Evolutionary conservation across 2,113 vertebrate species (phyloP).

Genomic region (Chunga burmeisteri): DNA sequence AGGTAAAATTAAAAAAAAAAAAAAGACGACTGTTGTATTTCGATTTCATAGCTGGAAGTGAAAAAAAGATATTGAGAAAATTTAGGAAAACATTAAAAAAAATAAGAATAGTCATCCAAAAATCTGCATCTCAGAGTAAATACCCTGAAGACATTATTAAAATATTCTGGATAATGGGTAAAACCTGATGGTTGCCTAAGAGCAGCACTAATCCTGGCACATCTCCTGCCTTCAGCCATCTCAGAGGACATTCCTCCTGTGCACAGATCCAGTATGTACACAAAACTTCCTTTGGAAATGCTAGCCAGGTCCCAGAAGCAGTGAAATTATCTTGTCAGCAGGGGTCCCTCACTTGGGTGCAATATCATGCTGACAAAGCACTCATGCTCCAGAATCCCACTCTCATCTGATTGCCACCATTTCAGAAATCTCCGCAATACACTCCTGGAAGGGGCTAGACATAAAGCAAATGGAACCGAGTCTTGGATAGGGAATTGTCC

Average conservation of each 20-base stretch:
- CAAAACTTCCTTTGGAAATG: not conserved
- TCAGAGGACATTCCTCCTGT: not conserved
- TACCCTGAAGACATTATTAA: not conserved
- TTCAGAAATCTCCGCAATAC: not conserved
- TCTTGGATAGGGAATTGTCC: not conserved
- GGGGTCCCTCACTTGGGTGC: not conserved
- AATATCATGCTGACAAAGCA: not conserved
- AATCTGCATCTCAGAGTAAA: not conserved
- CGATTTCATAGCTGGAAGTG: not conserved
- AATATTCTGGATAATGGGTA: not conserved
- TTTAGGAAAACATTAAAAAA: constrained; percentile 12
- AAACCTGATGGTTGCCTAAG: not conserved
- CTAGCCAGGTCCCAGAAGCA: constrained; percentile 2
- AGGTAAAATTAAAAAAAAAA: not conserved
- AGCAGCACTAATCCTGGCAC: not conserved
- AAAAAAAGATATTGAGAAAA: not conserved
- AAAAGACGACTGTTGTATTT: not conserved
- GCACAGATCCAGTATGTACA: not conserved
- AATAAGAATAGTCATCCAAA: not conserved
- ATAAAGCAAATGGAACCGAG: not conserved
- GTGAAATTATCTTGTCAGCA: not conserved
- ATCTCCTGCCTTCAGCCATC: not conserved
- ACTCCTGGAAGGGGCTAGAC: not conserved
- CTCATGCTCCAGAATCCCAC: not conserved
- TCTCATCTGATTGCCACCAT: not conserved